A percentile compares a stretch with the other conserved stretches of the same genome.
Conservation (phyloP, 2,888 invertebrate genomes). For the Patella pellucida region DNA sequence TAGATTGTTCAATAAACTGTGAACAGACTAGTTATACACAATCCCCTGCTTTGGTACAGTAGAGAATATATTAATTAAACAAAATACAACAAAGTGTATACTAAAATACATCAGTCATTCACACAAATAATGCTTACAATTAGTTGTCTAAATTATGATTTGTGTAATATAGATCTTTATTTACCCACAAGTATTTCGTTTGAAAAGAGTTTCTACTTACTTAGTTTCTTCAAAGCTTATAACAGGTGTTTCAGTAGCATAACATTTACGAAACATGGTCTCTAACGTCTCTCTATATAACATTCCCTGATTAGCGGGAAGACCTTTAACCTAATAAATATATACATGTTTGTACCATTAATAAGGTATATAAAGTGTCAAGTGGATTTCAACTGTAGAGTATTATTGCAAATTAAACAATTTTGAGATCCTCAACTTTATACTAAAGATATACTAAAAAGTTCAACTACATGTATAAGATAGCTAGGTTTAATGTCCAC, state of each 20-base stretch:
- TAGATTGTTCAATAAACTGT: too few species aligned
- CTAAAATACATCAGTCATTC: not conserved
- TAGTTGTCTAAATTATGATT: not conserved
- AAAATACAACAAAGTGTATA: not conserved
- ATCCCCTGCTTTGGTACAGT: too few species aligned
- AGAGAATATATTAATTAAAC: too few species aligned
- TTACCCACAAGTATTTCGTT: not conserved
- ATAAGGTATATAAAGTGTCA: too few species aligned
- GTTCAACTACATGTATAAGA: too few species aligned
- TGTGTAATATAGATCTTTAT: not conserved
- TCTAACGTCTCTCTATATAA: conserved; percentile 66
- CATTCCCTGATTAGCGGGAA: conserved; percentile 68
- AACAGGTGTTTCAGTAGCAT: conserved; percentile 42
- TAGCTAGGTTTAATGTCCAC: too few species aligned
- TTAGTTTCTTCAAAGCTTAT: conserved; percentile 65
- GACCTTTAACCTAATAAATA: conserved; percentile 59
- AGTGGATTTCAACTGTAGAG: too few species aligned
- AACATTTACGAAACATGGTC: conserved; percentile 59
- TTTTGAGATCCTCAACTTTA: too few species aligned
- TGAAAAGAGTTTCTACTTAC: conserved; percentile 37
- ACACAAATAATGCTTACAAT: not conserved
- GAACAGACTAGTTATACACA: too few species aligned
- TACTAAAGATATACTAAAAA: too few species aligned
- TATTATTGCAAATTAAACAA: too few species aligned
- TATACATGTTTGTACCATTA: too few species aligned